Evolutionary conservation across 2,113 vertebrate genomes (phyloP).

Genomic region (Ramphastos sulfuratus): DNA sequence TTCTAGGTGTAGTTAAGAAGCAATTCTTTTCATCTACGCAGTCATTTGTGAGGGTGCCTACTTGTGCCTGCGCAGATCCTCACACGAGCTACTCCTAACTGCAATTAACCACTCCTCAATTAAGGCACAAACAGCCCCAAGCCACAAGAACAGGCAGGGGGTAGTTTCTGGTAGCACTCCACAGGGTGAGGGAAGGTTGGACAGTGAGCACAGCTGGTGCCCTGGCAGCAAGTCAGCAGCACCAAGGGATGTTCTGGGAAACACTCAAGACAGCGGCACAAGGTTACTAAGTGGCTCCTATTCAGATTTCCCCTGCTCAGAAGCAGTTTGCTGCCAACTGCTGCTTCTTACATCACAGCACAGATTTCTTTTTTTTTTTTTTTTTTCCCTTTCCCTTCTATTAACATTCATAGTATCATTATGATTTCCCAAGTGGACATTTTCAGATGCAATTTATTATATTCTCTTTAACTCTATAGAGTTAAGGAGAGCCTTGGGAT

Average conservation of each 20-base stretch:
- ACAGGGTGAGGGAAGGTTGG: not conserved
- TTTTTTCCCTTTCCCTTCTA: not conserved
- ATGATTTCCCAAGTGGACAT: not conserved
- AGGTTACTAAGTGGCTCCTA: not conserved
- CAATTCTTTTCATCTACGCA: not conserved
- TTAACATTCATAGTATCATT: not conserved
- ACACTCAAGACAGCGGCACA: not conserved
- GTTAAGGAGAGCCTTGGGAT: not conserved
- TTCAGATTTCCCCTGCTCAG: not conserved
- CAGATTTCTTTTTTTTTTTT: not conserved
- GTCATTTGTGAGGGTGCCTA: not conserved
- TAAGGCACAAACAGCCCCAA: not conserved
- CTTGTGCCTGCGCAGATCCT: rapidly evolving
- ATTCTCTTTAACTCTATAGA: not conserved
- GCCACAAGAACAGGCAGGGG: rapidly evolving
- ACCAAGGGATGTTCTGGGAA: constrained; percentile 29
- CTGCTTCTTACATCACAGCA: not conserved
- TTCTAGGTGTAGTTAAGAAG: rapidly evolving
- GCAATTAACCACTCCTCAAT: not conserved
- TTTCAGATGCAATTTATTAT: not conserved
- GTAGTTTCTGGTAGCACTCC: not conserved
- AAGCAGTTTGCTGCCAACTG: not conserved
- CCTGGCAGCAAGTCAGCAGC: constrained; percentile 14
- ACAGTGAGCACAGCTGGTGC: not conserved
- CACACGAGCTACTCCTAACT: too few relatives aligned